Evolutionary conservation across 2,797 vertebrate genomes (phyloP).

Genomic region (Falco concolor): DNA sequence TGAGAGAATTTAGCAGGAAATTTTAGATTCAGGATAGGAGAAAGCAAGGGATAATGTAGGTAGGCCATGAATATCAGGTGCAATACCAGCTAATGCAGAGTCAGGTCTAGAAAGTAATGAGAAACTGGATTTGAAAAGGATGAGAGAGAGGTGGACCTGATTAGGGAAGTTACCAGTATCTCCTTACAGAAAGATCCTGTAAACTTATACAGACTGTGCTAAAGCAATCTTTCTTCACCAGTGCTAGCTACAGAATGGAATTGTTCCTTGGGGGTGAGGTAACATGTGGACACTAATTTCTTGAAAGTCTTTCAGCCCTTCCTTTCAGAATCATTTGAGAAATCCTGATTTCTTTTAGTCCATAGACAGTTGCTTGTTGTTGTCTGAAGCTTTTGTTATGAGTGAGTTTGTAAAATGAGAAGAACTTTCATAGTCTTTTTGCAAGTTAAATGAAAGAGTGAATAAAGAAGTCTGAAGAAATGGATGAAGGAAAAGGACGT

Average conservation of each 20-base stretch:
- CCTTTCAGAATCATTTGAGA: neutral
- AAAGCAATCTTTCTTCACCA: neutral
- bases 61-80: neutral
- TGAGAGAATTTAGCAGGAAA: neutral
- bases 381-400: neutral
- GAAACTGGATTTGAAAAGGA: neutral
- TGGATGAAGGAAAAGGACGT: neutral
- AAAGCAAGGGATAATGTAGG: neutral
- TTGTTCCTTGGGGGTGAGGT: neutral
- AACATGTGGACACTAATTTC: neutral
- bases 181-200: neutral
- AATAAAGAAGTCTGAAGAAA: neutral
- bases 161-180: neutral
- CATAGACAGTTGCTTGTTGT: neutral
- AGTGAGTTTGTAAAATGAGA: neutral
- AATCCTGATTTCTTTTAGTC: neutral
- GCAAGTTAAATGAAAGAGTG: neutral
- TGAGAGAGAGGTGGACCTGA: neutral
- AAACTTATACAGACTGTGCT: neutral
- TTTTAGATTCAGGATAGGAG: neutral
- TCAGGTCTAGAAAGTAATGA: neutral
- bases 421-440: neutral
- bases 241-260: neutral
- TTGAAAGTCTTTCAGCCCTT: neutral
- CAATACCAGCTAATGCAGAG: neutral